Base-by-base conservation (phyloP, 2,888 invertebrate genomes). In the Cylloceria caligata region DNA sequence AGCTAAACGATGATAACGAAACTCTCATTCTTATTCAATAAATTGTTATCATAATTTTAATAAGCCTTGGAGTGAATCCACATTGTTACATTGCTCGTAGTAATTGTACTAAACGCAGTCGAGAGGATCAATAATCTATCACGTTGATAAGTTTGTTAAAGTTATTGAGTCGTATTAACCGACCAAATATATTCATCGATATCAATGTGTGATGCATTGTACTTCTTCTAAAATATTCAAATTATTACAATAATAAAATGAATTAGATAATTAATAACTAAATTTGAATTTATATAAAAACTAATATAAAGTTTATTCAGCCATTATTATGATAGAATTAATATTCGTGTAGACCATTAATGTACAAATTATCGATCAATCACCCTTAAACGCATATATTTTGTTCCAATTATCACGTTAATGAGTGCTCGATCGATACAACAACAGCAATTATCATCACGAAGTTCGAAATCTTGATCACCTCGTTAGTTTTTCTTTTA, bases 381-480 rank as follows among this genome's bases (percentile, higher is more conserved):
- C 16, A 24, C 34, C 52, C n/a, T 42, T 34, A 5, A 34, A 60
- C n/a, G n/a, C n/a, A 16, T 19, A 34, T 2, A 19, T 19, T 19
- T 60, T n/a, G n/a, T 34, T 60, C 0, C 34, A 60, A 60, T 60
- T 19, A 60, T 19, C 19, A 34, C 36, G 60, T 19, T 16, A 60
- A 60, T 60, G 9, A 0, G 5, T 16, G 7, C 19, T 19, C 7
- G 3, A 60, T 36, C 34, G 60, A 60, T 34, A 36, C 36, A 19
- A 60, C 9, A 19, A n/a, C 49, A 1, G 52, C 11, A 3, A 7
- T 57, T 30, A 36, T 19, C 0, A 19, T 19, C 34, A 34, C 34
- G 2, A 3, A 36, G 7, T 60, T 7, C 11, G 16, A 60, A 34
- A 2, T 36, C 36, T 19, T 9, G 2, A 7, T 24, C 21, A 13